phyloP scores from a whole-genome alignment of 2,113 vertebrate species.

The Campylomormyrus numenius region DNA sequence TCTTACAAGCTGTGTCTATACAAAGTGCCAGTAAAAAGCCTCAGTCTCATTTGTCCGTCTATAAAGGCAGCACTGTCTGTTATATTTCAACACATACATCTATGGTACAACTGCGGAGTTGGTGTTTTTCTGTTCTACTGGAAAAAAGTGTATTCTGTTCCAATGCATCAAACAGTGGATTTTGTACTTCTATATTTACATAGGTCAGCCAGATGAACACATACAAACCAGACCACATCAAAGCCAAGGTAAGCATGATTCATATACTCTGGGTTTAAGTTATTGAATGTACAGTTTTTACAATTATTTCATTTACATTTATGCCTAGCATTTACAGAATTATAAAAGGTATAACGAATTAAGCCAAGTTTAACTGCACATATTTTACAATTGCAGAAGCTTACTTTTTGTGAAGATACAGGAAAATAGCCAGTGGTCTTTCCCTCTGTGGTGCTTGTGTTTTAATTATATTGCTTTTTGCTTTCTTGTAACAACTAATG shows the following conservation, averaged over 20 bases:
- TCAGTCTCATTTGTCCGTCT: neutral
- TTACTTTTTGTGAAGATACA: neutral
- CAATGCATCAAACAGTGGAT: conserved; percentile 48
- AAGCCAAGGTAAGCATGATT: conserved; percentile 44
- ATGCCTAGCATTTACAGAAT: neutral
- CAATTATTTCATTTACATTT: neutral
- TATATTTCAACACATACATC: neutral
- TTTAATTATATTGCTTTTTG: neutral
- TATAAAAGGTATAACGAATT: neutral
- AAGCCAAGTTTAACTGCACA: neutral
- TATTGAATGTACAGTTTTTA: neutral
- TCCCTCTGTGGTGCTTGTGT: neutral
- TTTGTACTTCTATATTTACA: conserved; percentile 34
- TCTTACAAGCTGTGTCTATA: neutral
- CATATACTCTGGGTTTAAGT: neutral
- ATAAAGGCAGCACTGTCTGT: neutral
- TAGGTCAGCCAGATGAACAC: conserved; percentile 50
- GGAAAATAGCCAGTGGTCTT: neutral
- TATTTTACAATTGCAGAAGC: neutral
- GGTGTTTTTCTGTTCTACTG: neutral
- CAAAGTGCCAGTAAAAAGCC: neutral
- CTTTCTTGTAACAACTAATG: neutral
- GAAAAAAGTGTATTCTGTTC: conserved; percentile 20
- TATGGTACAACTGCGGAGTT: neutral
- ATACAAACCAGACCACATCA: conserved; percentile 38